Conservation (phyloP, 2,888 invertebrate genomes). For the Limenitis camilla region DNA sequence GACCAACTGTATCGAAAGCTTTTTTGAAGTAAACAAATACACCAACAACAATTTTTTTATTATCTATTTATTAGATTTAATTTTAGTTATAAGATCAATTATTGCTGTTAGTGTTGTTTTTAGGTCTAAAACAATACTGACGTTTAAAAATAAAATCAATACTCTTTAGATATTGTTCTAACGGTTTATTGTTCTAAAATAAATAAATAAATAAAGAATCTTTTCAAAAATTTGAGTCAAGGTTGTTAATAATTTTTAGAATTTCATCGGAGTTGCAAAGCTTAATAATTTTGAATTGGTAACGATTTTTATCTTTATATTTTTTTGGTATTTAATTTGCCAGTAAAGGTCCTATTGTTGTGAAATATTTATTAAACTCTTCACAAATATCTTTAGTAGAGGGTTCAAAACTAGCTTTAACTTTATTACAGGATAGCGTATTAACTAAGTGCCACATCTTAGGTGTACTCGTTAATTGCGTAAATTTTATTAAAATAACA, state of each 20-base stretch:
- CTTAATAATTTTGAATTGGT: neutral
- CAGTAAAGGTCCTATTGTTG: conserved; percentile 2
- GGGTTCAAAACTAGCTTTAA: conserved; percentile 2
- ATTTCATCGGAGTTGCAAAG: neutral
- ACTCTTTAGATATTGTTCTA: neutral
- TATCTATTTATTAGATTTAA: conserved; percentile 10
- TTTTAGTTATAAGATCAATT: neutral
- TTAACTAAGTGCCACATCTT: conserved; percentile 12
- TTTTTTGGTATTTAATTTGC: conserved; percentile 1
- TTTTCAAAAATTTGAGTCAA: conserved; percentile 1
- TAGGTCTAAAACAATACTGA: neutral
- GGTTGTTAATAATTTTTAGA: conserved; percentile 1
- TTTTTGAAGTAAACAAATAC: too few species aligned
- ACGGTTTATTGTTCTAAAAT: too few species aligned
- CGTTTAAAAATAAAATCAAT: neutral
- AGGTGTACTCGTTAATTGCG: conserved; percentile 5
- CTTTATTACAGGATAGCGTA: conserved; percentile 5
- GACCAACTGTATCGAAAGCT: too few species aligned
- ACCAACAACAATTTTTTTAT: neutral
- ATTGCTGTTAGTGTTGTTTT: neutral
- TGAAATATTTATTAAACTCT: conserved; percentile 11
- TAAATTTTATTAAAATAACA: neutral
- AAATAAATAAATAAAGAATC: too few species aligned
- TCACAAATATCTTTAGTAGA: conserved; percentile 10
- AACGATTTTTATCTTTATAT: neutral